Conservation (phyloP, 1,140 invertebrate species). For the Cherax quadricarinatus region DNA sequence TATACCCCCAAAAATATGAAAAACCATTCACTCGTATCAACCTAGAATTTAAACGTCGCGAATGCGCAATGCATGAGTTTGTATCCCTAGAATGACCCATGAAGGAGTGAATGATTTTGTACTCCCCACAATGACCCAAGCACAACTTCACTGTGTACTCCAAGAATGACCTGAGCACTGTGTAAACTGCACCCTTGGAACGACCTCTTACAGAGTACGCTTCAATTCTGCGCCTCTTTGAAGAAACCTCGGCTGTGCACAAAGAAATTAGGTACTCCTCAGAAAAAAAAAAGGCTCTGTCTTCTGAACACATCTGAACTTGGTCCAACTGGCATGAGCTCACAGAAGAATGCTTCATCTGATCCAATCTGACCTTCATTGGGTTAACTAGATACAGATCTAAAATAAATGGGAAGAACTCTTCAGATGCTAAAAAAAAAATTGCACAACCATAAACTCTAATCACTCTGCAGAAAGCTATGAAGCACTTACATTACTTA, state of each 20-base stretch:
- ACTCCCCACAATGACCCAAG: conserved; percentile 38
- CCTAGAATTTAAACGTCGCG: not conserved
- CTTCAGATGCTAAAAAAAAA: conserved; percentile 42
- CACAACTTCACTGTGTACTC: conserved; percentile 1
- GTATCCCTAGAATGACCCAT: conserved; percentile 10
- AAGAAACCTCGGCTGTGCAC: not conserved
- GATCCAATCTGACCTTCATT: not conserved
- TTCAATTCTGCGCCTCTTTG: not conserved
- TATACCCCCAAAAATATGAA: not conserved
- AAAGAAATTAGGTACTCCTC: not conserved
- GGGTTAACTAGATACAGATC: conserved; percentile 21
- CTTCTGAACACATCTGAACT: conserved; percentile 46
- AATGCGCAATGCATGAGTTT: not conserved
- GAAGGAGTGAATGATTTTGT: conserved; percentile 42
- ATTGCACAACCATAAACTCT: conserved; percentile 62
- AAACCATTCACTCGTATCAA: not conserved
- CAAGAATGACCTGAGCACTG: conserved; percentile 12
- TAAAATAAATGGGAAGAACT: conserved; percentile 29
- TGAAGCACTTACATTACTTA: conserved; percentile 62
- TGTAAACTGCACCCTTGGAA: conserved; percentile 5
- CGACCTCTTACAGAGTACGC: not conserved
- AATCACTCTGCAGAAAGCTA: conserved; percentile 59
- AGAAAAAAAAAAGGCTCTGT: conserved; percentile 18
- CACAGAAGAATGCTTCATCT: conserved; percentile 10
- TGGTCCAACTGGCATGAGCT: conserved; percentile 36